Percentiles rank a stretch among this genome's conserved stretches.
Evolutionary conservation across 2,113 vertebrate genomes (phyloP).

Genomic region (Montifringilla adamsi): DNA sequence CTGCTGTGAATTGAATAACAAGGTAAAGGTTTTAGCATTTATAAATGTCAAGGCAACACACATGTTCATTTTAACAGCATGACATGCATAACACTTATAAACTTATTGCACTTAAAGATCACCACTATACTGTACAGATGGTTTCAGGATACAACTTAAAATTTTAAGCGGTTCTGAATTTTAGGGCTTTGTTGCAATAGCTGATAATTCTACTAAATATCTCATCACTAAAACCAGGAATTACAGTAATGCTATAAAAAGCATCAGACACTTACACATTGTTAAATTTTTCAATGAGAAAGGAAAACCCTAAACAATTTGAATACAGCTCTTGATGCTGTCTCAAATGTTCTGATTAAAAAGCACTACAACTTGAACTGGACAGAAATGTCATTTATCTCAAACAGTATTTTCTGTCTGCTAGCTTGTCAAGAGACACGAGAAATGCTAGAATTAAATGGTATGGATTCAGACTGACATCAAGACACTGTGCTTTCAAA

Average conservation of each 20-base stretch:
- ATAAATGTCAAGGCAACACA: conserved; percentile 36
- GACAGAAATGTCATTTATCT: conserved; percentile 10
- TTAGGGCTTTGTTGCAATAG: conserved; percentile 1
- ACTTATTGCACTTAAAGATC: not conserved
- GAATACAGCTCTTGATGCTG: not conserved
- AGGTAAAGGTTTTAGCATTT: conserved; percentile 45
- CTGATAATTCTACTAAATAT: not conserved
- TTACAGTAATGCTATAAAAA: not conserved
- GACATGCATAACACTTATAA: not conserved
- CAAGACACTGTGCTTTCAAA: not conserved
- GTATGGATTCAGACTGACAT: not conserved
- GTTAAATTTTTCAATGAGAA: not conserved
- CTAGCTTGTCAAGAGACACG: not conserved
- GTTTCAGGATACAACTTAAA: not conserved
- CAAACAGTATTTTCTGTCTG: conserved; percentile 9
- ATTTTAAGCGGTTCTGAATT: not conserved
- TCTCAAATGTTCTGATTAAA: not conserved
- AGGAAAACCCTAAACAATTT: not conserved
- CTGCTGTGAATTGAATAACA: conserved; percentile 11
- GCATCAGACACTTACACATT: fast-evolving
- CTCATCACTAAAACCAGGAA: not conserved
- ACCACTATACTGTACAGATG: not conserved
- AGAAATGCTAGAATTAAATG: conserved; percentile 16
- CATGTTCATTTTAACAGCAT: conserved; percentile 1
- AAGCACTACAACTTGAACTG: not conserved